A percentile compares a stretch with the other conserved stretches of the same genome.
Evolutionary conservation across 2,888 invertebrate species (phyloP).

Genomic region (Subacronicta megacephala): DNA sequence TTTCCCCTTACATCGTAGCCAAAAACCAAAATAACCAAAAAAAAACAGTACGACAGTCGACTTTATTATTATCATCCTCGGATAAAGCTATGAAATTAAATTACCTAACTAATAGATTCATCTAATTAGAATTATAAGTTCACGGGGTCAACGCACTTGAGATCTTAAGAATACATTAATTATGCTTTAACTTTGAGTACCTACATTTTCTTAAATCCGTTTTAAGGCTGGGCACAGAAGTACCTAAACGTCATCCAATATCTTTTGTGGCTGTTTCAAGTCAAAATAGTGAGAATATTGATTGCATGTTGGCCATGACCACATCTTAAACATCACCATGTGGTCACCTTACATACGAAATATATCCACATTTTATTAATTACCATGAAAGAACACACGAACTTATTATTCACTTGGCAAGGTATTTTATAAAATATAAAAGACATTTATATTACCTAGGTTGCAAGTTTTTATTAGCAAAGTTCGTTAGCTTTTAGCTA

Average conservation of each 20-base stretch:
- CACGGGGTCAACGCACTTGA: slow-evolving; percentile 16
- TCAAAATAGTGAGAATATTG: background rate
- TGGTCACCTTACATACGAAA: too few relatives aligned
- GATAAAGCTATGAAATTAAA: slow-evolving; percentile 4
- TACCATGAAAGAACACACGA: too few relatives aligned
- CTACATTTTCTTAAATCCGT: too few relatives aligned
- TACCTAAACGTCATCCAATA: background rate
- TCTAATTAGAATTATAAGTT: slow-evolving; percentile 5
- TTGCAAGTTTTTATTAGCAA: background rate
- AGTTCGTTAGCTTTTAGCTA: background rate
- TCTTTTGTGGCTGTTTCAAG: background rate
- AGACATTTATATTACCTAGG: too few relatives aligned
- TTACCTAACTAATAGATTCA: slow-evolving; percentile 18
- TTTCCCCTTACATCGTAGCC: slow-evolving; percentile 6
- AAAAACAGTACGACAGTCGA: too few relatives aligned
- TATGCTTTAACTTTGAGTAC: background rate
- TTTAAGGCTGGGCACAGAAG: too few relatives aligned
- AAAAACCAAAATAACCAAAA: too few relatives aligned
- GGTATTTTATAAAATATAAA: too few relatives aligned
- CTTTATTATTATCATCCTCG: slow-evolving; percentile 1
- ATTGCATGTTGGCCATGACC: too few relatives aligned
- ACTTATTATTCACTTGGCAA: too few relatives aligned
- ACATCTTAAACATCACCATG: too few relatives aligned
- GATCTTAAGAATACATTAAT: background rate
- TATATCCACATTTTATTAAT: too few relatives aligned